These are phyloP conservation scores for Artemia franciscana DNA, from an alignment of 1,140 invertebrate genomes.

Conservation along the genomic window DNA sequence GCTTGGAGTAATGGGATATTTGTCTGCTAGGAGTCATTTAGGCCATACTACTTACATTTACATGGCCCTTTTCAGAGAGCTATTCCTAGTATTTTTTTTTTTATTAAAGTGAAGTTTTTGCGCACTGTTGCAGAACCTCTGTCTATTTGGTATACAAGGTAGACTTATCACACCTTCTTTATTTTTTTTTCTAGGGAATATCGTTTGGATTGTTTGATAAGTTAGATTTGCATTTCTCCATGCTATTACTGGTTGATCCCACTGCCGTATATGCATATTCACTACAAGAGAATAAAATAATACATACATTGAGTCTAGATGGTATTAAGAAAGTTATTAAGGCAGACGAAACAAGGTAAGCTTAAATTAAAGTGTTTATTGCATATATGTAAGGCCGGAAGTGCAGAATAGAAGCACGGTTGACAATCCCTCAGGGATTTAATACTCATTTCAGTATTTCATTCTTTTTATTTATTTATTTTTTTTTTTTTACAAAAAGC, in stretches of 20 bases:
- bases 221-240: too few relatives aligned
- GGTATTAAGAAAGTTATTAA: not conserved
- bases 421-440: not conserved
- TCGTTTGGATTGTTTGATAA: too few relatives aligned
- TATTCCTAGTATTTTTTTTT: too few relatives aligned
- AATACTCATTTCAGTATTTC: not conserved
- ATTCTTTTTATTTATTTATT: not conserved
- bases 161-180: too few relatives aligned
- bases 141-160: too few relatives aligned
- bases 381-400: not conserved
- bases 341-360: not conserved
- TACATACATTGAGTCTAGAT: not conserved
- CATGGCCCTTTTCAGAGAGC: too few relatives aligned
- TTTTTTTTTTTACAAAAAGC: not conserved
- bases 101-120: too few relatives aligned
- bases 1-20: too few relatives aligned
- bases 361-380: not conserved
- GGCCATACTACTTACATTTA: too few relatives aligned
- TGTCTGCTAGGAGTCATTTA: too few relatives aligned
- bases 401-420: not conserved
- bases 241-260: not conserved
- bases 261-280: not conserved
- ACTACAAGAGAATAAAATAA: not conserved
- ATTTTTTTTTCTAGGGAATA: too few relatives aligned
- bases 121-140: too few relatives aligned